Percentiles rank a stretch among this genome's conserved stretches.
Evolutionary conservation across 2,113 vertebrate species (phyloP).

Genomic region (Serilophus lunatus): DNA sequence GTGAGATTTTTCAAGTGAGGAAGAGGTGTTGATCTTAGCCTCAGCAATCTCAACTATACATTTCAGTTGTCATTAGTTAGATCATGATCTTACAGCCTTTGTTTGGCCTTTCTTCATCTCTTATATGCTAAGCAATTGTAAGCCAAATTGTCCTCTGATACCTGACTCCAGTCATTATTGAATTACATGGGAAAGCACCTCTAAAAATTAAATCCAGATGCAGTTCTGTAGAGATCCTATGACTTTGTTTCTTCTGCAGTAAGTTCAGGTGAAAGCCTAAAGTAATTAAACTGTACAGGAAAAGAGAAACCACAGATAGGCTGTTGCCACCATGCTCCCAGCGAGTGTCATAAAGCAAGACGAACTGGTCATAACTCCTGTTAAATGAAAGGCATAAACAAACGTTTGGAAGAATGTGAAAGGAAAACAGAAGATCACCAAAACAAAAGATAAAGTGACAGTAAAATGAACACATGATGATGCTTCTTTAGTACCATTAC

Average conservation of each 20-base stretch:
- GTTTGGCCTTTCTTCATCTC: background rate
- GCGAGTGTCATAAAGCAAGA: background rate
- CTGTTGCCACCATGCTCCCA: conserved; percentile 24
- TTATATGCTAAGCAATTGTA: background rate
- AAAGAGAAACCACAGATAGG: conserved; percentile 41
- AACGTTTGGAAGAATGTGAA: conserved; percentile 14
- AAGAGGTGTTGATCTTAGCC: background rate
- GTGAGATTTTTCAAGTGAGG: background rate
- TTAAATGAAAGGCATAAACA: conserved; percentile 19
- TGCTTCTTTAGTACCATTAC: conserved; percentile 66
- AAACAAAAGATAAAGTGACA: conserved; percentile 57
- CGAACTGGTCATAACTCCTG: conserved; percentile 11
- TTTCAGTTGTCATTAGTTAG: background rate
- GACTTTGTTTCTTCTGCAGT: background rate
- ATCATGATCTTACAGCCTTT: background rate
- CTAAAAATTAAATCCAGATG: background rate
- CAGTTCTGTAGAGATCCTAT: background rate
- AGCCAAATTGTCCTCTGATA: background rate
- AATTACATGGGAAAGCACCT: background rate
- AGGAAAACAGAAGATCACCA: conserved; percentile 53
- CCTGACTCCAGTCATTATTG: background rate
- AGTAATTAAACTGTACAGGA: background rate
- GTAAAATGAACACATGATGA: conserved; percentile 63
- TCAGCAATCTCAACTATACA: background rate
- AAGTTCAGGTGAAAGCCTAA: background rate